Evolutionary conservation across 1,140 invertebrate genomes (phyloP).

Genomic region (Chrysopa pallens): DNA sequence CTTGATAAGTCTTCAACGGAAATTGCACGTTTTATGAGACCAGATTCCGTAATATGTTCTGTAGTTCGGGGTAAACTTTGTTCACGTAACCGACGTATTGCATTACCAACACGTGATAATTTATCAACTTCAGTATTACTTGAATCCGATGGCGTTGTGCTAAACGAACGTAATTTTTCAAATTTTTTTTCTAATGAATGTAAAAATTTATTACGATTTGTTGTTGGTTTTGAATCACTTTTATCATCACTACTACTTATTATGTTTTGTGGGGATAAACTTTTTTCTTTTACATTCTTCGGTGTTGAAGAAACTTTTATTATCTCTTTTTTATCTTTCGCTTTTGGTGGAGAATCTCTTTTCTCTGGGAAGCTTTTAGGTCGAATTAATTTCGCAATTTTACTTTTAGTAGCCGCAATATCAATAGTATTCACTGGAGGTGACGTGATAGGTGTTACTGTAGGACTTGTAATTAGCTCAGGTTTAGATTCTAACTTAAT

Average conservation of each 20-base stretch:
- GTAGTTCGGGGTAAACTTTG: constrained; percentile 38
- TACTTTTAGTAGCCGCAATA: constrained; percentile 15
- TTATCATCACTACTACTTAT: constrained; percentile 17
- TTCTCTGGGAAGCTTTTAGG: neutral
- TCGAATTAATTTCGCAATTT: constrained; percentile 15
- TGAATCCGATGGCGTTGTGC: constrained; percentile 25
- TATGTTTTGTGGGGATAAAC: constrained; percentile 23
- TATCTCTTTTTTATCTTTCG: constrained; percentile 23
- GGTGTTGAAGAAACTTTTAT: constrained; percentile 17
- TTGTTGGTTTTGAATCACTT: constrained; percentile 16
- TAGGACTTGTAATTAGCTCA: neutral
- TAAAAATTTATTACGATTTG: constrained; percentile 34
- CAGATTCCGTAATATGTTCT: constrained; percentile 29
- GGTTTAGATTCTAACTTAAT: neutral
- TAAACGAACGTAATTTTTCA: constrained; percentile 34
- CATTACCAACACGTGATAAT: constrained; percentile 25
- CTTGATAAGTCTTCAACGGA: constrained; percentile 44
- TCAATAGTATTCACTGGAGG: neutral
- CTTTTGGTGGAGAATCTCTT: constrained; percentile 1
- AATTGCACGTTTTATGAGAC: constrained; percentile 42
- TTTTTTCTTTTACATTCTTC: constrained; percentile 25
- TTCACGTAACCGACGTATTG: constrained; percentile 35
- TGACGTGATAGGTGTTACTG: neutral
- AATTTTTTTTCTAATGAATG: constrained; percentile 45
- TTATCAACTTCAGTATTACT: constrained; percentile 17